A percentile compares a stretch with the other conserved stretches of the same genome.
These are phyloP conservation scores for Agonopterix arenella DNA, from an alignment of 2,888 invertebrate species.

Conservation along the genomic window DNA sequence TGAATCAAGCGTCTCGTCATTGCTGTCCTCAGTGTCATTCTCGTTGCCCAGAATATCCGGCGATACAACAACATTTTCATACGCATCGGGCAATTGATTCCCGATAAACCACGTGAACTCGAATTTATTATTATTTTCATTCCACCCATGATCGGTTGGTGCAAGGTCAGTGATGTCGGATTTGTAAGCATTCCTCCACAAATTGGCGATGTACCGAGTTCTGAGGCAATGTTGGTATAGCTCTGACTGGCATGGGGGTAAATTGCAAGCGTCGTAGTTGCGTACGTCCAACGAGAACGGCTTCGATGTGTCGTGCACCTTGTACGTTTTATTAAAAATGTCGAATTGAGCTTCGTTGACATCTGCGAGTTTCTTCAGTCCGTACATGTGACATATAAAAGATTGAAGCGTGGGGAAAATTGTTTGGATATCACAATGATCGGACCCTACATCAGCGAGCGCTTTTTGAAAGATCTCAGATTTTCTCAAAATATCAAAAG, in stretches of 20 bases:
- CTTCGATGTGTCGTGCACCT: conserved; percentile 18
- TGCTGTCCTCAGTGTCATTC: conserved; percentile 7
- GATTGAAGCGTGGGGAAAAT: neutral
- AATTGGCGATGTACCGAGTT: conserved; percentile 18
- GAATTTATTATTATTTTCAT: conserved; percentile 3
- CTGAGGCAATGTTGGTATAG: conserved; percentile 15
- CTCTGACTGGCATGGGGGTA: conserved; percentile 15
- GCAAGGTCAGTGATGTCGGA: conserved; percentile 4
- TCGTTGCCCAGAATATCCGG: conserved; percentile 14
- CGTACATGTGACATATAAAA: conserved; percentile 20
- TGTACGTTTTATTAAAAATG: conserved; percentile 3
- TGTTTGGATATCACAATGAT: neutral
- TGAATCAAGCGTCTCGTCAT: conserved; percentile 14
- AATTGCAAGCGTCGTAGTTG: conserved; percentile 18
- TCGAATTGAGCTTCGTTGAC: conserved; percentile 13
- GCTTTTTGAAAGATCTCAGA: conserved; percentile 14
- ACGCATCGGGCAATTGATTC: conserved; percentile 9
- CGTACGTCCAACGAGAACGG: conserved; percentile 15
- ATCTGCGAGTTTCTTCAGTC: conserved; percentile 19
- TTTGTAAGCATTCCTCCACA: conserved; percentile 18
- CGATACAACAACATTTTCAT: conserved; percentile 18
- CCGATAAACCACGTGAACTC: conserved; percentile 15
- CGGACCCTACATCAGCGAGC: neutral
- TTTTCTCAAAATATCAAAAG: conserved; percentile 1
- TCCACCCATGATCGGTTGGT: conserved; percentile 4